Base-by-base conservation (phyloP, 2,888 invertebrate species). In the Epirrita christyi region DNA sequence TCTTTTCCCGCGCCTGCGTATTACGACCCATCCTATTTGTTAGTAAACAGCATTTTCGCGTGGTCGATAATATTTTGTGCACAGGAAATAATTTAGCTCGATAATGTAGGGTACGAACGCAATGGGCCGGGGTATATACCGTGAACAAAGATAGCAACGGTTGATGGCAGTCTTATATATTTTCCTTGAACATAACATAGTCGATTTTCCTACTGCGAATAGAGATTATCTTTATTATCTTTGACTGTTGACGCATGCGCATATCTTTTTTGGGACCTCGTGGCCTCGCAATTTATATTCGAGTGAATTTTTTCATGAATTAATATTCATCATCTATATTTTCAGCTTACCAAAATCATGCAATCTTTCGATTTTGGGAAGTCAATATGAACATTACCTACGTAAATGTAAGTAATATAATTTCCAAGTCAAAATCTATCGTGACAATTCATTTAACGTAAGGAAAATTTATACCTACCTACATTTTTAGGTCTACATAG, bases 1-100 rank as follows among this genome's bases (percentile, higher is more conserved):
- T 63, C 51, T 59, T 61, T 60, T 62, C n/a, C 59, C 63, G 59
- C 82, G 80, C 83, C 79, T 81, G 83, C 83, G 83, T 56, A 48
- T 38, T 28, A 54, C 13, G 21, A 41, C 58, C 63, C 64, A 65
- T 68, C 73, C 65, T 70, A 75, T 80, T 82, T 82, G 82, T 83
- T 83, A 63, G 76, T 81, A 81, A 82, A 83, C 82, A 81, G 64
- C 70, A 58, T 50, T 64, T 60, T 75, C 72, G 75, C 81, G 72
- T 76, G 80, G 80, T 83, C 82, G 80, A 83, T 80, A 80, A 71
- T 76, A 78, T 71, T 73, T 75, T 76, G 76, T 79, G 73, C 72
- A 76, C 73, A 71, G 73, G 75, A 77, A 76, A 72, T 72, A 70
- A 71, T 72, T 68, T 66, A 61, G 59, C 67, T 69, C 67, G 62